phyloP scores from a whole-genome alignment of 2,888 invertebrate species.

The Lithophane ornitopus region DNA sequence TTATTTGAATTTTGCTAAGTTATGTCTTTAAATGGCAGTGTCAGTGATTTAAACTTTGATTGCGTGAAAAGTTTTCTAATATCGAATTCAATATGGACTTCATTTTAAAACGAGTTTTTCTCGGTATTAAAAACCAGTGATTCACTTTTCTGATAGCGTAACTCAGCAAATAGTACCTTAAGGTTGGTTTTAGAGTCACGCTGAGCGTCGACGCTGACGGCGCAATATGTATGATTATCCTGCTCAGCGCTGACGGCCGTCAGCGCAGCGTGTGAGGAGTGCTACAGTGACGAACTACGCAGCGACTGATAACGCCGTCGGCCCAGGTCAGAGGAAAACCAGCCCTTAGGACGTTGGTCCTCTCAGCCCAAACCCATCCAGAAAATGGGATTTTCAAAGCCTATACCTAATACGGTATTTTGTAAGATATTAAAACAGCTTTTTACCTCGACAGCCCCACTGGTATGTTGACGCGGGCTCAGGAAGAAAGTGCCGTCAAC shows the following conservation, averaged over 20 bases:
- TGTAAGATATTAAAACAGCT: not conserved
- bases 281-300: too few species aligned
- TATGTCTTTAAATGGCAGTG: slow-evolving; percentile 19
- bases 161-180: not conserved
- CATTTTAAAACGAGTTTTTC: not conserved
- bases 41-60: slow-evolving; percentile 14
- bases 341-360: too few species aligned
- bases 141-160: not conserved
- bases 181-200: too few species aligned
- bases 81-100: not conserved
- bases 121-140: not conserved
- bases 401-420: too few species aligned
- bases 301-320: too few species aligned
- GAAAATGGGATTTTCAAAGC: too few species aligned
- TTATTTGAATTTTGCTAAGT: slow-evolving; percentile 37
- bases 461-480: slow-evolving; percentile 97
- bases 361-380: too few species aligned
- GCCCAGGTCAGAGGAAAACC: too few species aligned
- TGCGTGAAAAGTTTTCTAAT: slow-evolving; percentile 2
- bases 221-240: too few species aligned
- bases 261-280: too few species aligned
- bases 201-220: too few species aligned
- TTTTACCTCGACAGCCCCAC: slow-evolving; percentile 95
- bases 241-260: too few species aligned
- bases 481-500: slow-evolving; percentile 99